phyloP scores from a whole-genome alignment of 92 coral and sea anemone genomes.

The Zoanthus sansibaricus region DNA sequence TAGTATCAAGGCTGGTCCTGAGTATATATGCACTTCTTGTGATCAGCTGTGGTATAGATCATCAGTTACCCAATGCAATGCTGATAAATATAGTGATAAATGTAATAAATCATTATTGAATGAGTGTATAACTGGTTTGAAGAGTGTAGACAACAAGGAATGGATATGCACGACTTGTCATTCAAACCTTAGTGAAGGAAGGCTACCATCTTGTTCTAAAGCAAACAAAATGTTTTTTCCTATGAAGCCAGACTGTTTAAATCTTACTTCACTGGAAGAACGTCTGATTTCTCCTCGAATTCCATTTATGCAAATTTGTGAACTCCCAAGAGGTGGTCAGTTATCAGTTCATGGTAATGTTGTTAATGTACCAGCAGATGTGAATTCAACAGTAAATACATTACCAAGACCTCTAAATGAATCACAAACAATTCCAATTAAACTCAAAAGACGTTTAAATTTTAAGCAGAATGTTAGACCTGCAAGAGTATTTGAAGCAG shows the following conservation, averaged over 20 bases:
- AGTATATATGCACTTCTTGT: slow-evolving; percentile 70
- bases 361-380: not conserved
- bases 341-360: not conserved
- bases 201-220: slow-evolving; percentile 16
- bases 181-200: slow-evolving; percentile 16
- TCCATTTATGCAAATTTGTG: not conserved
- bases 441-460: slow-evolving; percentile 8
- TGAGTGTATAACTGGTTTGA: slow-evolving; percentile 10
- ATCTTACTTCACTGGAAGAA: slow-evolving; percentile 5
- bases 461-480: slow-evolving; percentile 13
- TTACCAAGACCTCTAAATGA: slow-evolving; percentile 13
- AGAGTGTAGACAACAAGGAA: slow-evolving; percentile 13
- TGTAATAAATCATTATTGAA: slow-evolving; percentile 10
- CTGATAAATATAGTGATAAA: slow-evolving; percentile 21
- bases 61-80: slow-evolving; percentile 61
- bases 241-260: slow-evolving; percentile 16
- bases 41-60: slow-evolving; percentile 70
- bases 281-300: slow-evolving; percentile 5
- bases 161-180: slow-evolving; percentile 17
- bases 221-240: slow-evolving; percentile 4
- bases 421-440: slow-evolving; percentile 5
- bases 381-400: slow-evolving; percentile 14
- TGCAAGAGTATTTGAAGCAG: slow-evolving; percentile 16
- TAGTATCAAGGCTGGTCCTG: slow-evolving; percentile 68
- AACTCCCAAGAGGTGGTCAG: slow-evolving; percentile 18